Evolutionary conservation across 2,797 vertebrate species (phyloP), one percentile per base, ranked within the genome.

Genomic region (Enteromius viviparus): DNA sequence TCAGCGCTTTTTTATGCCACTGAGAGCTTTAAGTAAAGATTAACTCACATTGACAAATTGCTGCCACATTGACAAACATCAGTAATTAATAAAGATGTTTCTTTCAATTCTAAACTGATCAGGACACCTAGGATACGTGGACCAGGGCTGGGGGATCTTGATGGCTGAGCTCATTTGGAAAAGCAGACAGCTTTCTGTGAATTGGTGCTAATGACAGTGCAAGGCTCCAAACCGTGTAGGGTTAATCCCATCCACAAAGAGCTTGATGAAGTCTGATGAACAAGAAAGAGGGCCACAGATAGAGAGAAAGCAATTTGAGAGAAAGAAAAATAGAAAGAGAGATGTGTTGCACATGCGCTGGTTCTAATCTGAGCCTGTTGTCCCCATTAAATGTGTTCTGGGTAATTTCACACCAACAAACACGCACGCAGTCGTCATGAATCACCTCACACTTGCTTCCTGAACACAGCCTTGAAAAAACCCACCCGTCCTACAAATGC

Each of bases 31-130:
- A 91, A 92, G 89, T 91, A 88, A 87, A 12, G 29, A 17, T 58
- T 8, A 84, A 94, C 86, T 88, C 93, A 92, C 88, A 89, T 91
- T 91, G 89, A 91, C 90, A 71, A 86, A 86, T 53, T 85, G 85
- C 84, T 89, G 70, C 58, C 79, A 81, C 84, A 82, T 76, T 85
- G 85, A 87, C 85, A 60, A 89, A 85, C 88, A 91, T 90, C 85
- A 88, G 87, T 92, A 92, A 93, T 93, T 92, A 91, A 87, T 86
- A 70, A 89, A 85, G 89, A 93, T 89, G 90, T 90, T 92, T 88
- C 89, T 90, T 91, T 93, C 93, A 90, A 94, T 94, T 90, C 89
- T 85, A 85, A 88, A 83, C 87, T 89, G 89, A 92, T 90, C 86
- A 90, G 81, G 88, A 85, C 85, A 82, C 84, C 69, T 45, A 81